These are phyloP conservation scores for Adoxophyes honmai DNA, from an alignment of 1,140 invertebrate genomes.

Conservation along the genomic window DNA sequence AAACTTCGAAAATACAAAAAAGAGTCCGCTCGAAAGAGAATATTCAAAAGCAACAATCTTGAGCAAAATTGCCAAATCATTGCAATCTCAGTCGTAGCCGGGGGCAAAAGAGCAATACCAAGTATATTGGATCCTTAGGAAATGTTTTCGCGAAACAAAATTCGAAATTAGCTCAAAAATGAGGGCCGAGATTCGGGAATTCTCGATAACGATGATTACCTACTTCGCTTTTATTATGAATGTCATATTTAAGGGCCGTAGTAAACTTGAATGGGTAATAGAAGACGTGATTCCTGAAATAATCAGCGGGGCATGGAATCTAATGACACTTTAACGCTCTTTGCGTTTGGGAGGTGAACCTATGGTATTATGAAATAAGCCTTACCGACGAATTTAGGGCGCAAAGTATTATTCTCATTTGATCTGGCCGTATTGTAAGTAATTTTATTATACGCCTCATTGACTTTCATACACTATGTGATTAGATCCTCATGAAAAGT, in stretches of 20 bases:
- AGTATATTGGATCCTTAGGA: slow-evolving; percentile 14
- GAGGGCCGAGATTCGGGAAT: background rate
- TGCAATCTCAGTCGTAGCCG: slow-evolving; percentile 15
- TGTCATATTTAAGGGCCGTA: slow-evolving; percentile 9
- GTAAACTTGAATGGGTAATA: slow-evolving; percentile 8
- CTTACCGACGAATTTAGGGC: too few species aligned
- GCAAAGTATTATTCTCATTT: too few species aligned
- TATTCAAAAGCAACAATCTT: slow-evolving; percentile 18
- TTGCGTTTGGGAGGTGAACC: background rate
- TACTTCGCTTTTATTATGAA: background rate
- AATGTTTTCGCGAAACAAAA: slow-evolving; percentile 17
- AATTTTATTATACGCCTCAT: too few species aligned
- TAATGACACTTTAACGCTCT: background rate
- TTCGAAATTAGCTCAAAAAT: slow-evolving; percentile 10
- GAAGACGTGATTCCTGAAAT: background rate
- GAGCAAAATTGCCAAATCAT: slow-evolving; percentile 16
- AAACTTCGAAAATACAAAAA: too few species aligned
- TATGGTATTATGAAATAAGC: too few species aligned
- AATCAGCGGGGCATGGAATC: background rate
- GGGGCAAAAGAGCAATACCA: slow-evolving; percentile 5
- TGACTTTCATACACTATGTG: too few species aligned
- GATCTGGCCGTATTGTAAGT: too few species aligned
- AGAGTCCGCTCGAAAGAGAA: background rate
- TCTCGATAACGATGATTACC: slow-evolving; percentile 10
- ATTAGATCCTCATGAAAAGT: too few species aligned